phyloP scores from a whole-genome alignment of 1,140 invertebrate genomes.

The Formica selysi region DNA sequence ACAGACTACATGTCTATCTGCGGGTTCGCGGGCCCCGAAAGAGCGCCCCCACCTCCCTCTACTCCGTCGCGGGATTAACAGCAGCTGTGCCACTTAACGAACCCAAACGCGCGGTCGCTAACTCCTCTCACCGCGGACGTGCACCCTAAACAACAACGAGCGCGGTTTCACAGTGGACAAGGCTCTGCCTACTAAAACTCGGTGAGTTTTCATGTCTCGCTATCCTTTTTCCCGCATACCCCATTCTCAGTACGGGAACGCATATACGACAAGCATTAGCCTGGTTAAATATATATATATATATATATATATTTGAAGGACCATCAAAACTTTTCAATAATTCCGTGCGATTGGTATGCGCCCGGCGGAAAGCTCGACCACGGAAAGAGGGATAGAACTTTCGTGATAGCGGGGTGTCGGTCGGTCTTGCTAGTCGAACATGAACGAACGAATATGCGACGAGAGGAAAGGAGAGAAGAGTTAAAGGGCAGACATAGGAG shows the following conservation, averaged over 20 bases:
- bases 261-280: slow-evolving; percentile 58
- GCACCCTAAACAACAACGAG: slow-evolving; percentile 35
- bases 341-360: slow-evolving; percentile 41
- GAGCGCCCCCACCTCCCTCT: not conserved
- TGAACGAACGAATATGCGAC: not conserved
- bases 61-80: slow-evolving; percentile 35
- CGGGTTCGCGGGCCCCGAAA: slow-evolving; percentile 1
- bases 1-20: slow-evolving; percentile 15
- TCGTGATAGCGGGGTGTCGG: slow-evolving; percentile 22
- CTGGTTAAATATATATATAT: slow-evolving; percentile 45
- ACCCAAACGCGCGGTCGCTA: slow-evolving; percentile 41
- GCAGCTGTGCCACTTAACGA: slow-evolving; percentile 52
- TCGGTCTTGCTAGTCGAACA: slow-evolving; percentile 33
- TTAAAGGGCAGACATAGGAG: slow-evolving; percentile 46
- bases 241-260: no score
- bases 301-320: slow-evolving; percentile 48
- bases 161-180: slow-evolving; percentile 24
- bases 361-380: slow-evolving; percentile 37
- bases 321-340: slow-evolving; percentile 75
- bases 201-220: slow-evolving; percentile 33
- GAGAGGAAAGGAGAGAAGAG: slow-evolving; percentile 29
- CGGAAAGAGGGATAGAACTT: slow-evolving; percentile 25
- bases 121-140: slow-evolving; percentile 23
- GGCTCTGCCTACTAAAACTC: slow-evolving; percentile 13
- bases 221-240: not conserved